A percentile compares a stretch with the other conserved stretches of the same genome.
Evolutionary conservation across 2,113 vertebrate genomes (phyloP).

Genomic region (Hystrix cristata): DNA sequence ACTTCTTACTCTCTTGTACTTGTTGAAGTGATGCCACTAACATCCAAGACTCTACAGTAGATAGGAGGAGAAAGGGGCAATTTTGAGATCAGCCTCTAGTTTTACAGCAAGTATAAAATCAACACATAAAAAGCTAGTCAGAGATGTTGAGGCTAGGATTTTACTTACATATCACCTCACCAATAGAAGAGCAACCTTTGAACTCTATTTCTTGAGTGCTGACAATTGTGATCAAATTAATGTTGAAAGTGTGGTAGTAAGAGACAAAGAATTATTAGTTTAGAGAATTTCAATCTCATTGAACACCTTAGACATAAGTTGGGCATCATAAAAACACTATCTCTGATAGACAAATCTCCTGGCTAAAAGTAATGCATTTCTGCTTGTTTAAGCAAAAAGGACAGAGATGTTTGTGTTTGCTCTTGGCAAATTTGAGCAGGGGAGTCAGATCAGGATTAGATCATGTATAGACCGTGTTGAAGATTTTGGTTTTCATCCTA

Average conservation of each 20-base stretch:
- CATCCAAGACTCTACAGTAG: neutral
- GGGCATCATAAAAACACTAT: neutral
- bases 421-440: neutral
- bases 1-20: neutral
- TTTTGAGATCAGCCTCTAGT: neutral
- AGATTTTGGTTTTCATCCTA: neutral
- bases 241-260: neutral
- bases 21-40: neutral
- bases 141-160: neutral
- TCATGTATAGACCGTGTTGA: neutral
- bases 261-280: neutral
- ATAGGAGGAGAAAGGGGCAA: neutral
- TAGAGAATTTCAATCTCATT: neutral
- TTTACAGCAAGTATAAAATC: neutral
- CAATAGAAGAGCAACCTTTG: neutral
- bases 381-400: neutral
- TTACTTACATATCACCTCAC: neutral
- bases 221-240: neutral
- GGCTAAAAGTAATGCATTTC: conserved; percentile 17
- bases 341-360: neutral
- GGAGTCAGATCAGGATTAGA: neutral
- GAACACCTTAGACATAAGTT: neutral
- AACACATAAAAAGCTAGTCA: neutral
- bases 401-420: neutral
- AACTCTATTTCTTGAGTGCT: neutral